These are phyloP conservation scores for Rattus norvegicus DNA, from an alignment of 2,113 vertebrate species.

Conservation along the genomic window DNA sequence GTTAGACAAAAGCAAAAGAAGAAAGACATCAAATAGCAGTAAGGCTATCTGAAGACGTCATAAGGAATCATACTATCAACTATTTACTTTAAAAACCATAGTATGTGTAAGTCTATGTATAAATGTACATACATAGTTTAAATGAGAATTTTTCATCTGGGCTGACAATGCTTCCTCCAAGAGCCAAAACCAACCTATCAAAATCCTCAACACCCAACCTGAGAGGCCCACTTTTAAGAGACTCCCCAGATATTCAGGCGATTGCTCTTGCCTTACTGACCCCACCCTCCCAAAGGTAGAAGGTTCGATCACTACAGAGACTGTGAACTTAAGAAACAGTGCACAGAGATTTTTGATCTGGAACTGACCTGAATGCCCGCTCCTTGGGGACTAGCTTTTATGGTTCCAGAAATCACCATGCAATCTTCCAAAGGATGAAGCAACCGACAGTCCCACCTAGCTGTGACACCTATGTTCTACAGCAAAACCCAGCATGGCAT, in stretches of 20 bases:
- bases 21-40: not conserved
- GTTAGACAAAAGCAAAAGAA: not conserved
- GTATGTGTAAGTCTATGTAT: not conserved
- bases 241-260: not conserved
- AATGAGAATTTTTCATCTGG: not conserved
- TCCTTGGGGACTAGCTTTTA: not conserved
- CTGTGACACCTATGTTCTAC: not conserved
- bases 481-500: not conserved
- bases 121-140: not conserved
- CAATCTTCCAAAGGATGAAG: not conserved
- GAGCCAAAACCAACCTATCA: not conserved
- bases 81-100: not conserved
- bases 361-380: not conserved
- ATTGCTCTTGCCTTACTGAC: no score
- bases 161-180: not conserved
- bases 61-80: not conserved
- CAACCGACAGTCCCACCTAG: not conserved
- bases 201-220: not conserved
- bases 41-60: not conserved
- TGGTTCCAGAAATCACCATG: not conserved
- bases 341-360: not conserved
- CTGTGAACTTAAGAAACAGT: not conserved
- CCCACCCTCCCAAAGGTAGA: not conserved
- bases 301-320: not conserved
- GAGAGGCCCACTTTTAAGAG: not conserved